Evolutionary conservation across 2,888 invertebrate genomes (phyloP).

Genomic region (Apotomis betuletana): DNA sequence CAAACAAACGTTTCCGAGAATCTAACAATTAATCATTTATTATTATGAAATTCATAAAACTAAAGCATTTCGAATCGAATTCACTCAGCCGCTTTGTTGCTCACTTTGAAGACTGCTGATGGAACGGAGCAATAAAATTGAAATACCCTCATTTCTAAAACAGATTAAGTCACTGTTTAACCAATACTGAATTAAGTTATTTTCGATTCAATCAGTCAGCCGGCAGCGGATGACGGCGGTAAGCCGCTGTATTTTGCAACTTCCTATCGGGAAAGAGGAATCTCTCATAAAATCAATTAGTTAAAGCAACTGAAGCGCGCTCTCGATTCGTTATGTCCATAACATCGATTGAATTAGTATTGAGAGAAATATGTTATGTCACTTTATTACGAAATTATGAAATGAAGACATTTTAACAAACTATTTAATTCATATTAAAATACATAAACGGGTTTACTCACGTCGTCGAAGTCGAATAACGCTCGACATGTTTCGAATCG

Average conservation of each 20-base stretch:
- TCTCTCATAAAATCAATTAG: slow-evolving; percentile 48
- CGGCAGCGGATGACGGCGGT: slow-evolving; percentile 43
- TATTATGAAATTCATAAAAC: slow-evolving; percentile 27
- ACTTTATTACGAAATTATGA: neutral
- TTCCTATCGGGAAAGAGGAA: slow-evolving; percentile 58
- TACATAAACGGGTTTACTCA: no score
- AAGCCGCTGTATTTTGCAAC: slow-evolving; percentile 63
- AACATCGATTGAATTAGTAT: slow-evolving; percentile 7
- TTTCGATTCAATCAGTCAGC: slow-evolving; percentile 59
- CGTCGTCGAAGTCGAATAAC: no score
- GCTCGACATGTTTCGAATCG: no score
- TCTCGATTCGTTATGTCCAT: slow-evolving; percentile 15
- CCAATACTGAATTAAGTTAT: slow-evolving; percentile 8
- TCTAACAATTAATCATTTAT: slow-evolving; percentile 17
- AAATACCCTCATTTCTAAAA: neutral
- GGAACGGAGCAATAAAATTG: slow-evolving; percentile 64
- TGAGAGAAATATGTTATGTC: slow-evolving; percentile 13
- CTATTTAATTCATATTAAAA: no score
- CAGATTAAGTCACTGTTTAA: neutral
- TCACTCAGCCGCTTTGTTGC: slow-evolving; percentile 59
- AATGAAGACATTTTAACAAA: no score
- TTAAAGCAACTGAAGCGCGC: slow-evolving; percentile 7
- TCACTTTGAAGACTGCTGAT: slow-evolving; percentile 63
- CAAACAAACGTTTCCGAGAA: neutral
- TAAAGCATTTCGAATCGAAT: slow-evolving; percentile 32